Evolutionary conservation across 2,888 invertebrate genomes (phyloP), one percentile per base, ranked within the genome.

Genomic region (Dryobotodes eremita): DNA sequence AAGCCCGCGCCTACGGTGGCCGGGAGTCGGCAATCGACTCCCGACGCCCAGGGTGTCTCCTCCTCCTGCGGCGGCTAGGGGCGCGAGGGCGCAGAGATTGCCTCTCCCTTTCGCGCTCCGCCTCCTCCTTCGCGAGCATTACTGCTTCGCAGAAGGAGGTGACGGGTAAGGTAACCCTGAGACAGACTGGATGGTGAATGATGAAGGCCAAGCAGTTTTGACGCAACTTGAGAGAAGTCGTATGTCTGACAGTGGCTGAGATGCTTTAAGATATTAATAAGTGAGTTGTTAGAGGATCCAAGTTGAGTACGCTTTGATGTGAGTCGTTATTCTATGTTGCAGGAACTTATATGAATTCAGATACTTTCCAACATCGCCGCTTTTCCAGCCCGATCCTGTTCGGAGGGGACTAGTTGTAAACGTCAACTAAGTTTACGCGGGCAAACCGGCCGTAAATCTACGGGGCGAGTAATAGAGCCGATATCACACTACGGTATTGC

Each of bases 401-500:
- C 53, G 61, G 48, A 82, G 68, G 79, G 70, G 74, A 71, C 80
- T 80, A 75, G 92, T 86, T 89, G 90, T 92, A 92, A 92, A 92
- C 79, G 91, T 91, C 91, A 90, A 84, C 73, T 77, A 87, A 89
- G 88, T 92, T 92, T 92, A 92, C 91, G 91, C 83, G 82, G 74
- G 70, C 61, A 69, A 80, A 84, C 80, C 84, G 76, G 88, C 83
- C 82, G 91, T 92, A 92, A 92, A 92, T 92, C 90, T 91, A 82
- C 78, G 75, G 66, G 68, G 71, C 77, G 80, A 85, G 84, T 89
- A 89, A 89, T 85, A 87, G 86, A 77, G 70, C 79, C 77, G 86
- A 88, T 88, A 87, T 86, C 80, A 86, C 77, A 84, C 85, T 80
- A 80, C 79, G 83, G 80, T 90, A 86, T 90, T 84, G 77, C 82